phyloP scores from a whole-genome alignment of 2,797 vertebrate genomes.

The Triplophysa bombifrons region DNA sequence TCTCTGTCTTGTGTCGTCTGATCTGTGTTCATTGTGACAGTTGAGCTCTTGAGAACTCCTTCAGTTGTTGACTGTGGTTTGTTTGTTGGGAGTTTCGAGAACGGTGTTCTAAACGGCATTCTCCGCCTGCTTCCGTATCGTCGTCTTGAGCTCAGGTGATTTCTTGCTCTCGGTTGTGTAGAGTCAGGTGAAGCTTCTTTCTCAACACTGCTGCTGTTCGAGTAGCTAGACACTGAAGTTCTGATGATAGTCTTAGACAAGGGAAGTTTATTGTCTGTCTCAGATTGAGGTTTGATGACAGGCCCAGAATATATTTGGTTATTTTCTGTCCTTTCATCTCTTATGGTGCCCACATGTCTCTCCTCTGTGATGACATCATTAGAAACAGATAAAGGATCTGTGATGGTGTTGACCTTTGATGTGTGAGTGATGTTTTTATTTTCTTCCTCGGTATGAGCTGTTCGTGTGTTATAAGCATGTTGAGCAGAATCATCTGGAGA shows the following conservation, averaged over 20 bases:
- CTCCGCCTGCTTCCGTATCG: conserved; percentile 72
- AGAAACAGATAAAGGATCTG: conserved; percentile 48
- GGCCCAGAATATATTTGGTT: conserved; percentile 18
- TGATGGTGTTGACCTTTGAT: conserved; percentile 52
- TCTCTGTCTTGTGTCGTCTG: conserved; percentile 11
- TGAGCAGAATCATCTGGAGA: conserved; percentile 71
- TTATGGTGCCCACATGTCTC: conserved; percentile 46
- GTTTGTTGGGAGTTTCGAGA: conserved; percentile 37
- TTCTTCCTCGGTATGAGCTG: conserved; percentile 27
- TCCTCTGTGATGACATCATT: conserved; percentile 51
- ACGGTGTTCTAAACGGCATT: conserved; percentile 68
- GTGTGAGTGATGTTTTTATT: conserved; percentile 49
- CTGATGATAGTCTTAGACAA: conserved; percentile 15
- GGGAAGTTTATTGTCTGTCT: conserved; percentile 34
- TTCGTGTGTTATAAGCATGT: conserved; percentile 30
- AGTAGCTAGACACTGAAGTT: neutral
- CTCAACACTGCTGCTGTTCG: conserved; percentile 2
- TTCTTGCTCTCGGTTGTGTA: conserved; percentile 23
- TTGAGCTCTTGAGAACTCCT: conserved; percentile 9
- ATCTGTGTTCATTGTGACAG: conserved; percentile 23
- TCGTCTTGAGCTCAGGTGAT: conserved; percentile 62
- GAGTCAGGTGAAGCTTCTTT: conserved; percentile 20
- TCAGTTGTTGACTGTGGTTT: conserved; percentile 34
- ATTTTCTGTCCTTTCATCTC: conserved; percentile 40
- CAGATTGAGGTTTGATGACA: conserved; percentile 27